Evolutionary conservation across 2,797 vertebrate genomes (phyloP), one percentile per base, ranked within the genome.

Genomic region (Acanthurus tractus): DNA sequence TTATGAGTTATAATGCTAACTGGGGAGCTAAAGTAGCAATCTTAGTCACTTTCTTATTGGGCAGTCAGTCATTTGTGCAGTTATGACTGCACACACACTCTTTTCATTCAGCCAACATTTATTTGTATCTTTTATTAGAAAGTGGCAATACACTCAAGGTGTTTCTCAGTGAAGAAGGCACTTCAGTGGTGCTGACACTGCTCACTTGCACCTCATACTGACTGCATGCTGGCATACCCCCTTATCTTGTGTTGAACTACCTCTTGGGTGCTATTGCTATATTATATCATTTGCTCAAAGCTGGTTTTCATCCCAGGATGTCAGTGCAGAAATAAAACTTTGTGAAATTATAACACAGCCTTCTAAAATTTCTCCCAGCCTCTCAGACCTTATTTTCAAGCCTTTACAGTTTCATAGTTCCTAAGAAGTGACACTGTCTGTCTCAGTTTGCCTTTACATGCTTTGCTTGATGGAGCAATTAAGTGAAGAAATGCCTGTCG

Each of bases 391-490:
- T 50, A 44, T 73, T 77, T 80, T 78, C 57, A 15, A 70, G 18
- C 61, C 17, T 71, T 62, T 65, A 74, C 48, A 59, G 40, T 71
- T 74, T 68, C 54, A 44, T 58, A 40, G 44, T 79, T 64, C 83
- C 68, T 62, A 29, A 55, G 49, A 65, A 44, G 67, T 74, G 67
- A 82, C 76, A 70, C 53, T 36, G 63, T 55, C 62, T 11, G 55
- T 88, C 85, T 86, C 86, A 66, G 58, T 80, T 77, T 80, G 80
- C 64, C 81, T 86, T 88, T 74, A 76, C 63, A 63, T 56, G 84
- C 73, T 70, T 82, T 82, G 66, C 81, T 76, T 83, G 83, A 89
- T 80, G 76, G 79, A 63, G 78, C 86, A 88, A 90, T 92, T 88
- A 88, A 78, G 73, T 12, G 70, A 71, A 82, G 73, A 85, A 86